Evolutionary conservation across 1,140 invertebrate species (phyloP).

Genomic region (Drosophila leontia): DNA sequence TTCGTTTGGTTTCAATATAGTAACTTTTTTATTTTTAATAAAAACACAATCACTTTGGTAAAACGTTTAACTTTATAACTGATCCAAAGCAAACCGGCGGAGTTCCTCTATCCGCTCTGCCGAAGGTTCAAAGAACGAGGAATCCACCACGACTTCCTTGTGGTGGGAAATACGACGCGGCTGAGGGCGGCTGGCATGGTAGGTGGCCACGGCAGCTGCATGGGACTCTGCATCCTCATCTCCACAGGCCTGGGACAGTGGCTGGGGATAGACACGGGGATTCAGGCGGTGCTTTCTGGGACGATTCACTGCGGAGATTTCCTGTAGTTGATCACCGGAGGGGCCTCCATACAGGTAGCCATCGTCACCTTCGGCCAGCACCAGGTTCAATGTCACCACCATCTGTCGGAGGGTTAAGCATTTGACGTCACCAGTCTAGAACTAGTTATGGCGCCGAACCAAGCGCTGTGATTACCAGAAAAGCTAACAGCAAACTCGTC

Average conservation of each 20-base stretch:
- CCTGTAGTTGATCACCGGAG: constrained; percentile 2
- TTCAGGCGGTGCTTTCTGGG: constrained; percentile 10
- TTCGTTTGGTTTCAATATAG: not conserved
- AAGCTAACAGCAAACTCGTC: constrained; percentile 11
- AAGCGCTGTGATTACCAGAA: constrained; percentile 30
- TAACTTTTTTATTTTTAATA: not conserved
- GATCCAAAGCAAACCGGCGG: constrained; percentile 34
- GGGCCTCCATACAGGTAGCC: constrained; percentile 33
- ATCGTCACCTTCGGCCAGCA: constrained; percentile 9
- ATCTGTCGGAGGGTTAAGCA: constrained; percentile 26
- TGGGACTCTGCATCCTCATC: constrained; percentile 5
- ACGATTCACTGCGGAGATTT: not conserved
- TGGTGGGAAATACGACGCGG: constrained; percentile 36
- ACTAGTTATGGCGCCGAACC: constrained; percentile 26
- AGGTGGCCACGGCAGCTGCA: constrained; percentile 12
- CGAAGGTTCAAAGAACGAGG: constrained; percentile 48
- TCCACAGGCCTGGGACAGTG: constrained; percentile 12
- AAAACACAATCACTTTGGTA: constrained; percentile 6
- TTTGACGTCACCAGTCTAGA: constrained; percentile 38
- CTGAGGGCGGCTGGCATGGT: constrained; percentile 31
- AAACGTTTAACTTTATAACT: constrained; percentile 28
- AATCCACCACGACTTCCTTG: constrained; percentile 34
- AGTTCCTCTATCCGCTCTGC: constrained; percentile 29
- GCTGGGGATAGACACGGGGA: constrained; percentile 16
- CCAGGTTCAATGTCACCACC: constrained; percentile 8